Conservation (phyloP, 1,140 invertebrate species). For the Pseudomyrmex sp. region DNA sequence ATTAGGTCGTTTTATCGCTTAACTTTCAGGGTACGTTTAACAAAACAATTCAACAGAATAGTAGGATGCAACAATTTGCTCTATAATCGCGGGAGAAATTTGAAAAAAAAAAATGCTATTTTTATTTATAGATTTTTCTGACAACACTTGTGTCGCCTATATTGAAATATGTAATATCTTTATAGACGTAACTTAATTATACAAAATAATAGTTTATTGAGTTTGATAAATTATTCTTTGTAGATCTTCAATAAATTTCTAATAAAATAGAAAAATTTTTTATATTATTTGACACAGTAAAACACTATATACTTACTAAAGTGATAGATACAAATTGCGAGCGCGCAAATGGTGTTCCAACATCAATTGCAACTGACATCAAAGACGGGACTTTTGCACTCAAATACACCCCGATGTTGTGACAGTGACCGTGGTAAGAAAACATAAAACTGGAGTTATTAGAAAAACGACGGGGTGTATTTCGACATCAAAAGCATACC, state of each 20-base stretch:
- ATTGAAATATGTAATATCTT: too few species aligned
- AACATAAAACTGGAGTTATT: constrained; percentile 41
- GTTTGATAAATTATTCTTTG: too few species aligned
- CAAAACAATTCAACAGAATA: neutral
- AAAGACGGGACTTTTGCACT: constrained; percentile 41
- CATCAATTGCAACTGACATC: constrained; percentile 16
- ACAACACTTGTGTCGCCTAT: too few species aligned
- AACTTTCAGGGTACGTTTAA: neutral
- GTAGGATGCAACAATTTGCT: neutral
- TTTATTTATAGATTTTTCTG: too few species aligned
- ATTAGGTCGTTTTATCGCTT: neutral
- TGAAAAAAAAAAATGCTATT: too few species aligned
- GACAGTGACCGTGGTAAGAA: constrained; percentile 9
- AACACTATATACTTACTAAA: neutral
- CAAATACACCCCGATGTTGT: constrained; percentile 22
- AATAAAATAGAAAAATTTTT: neutral
- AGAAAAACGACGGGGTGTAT: constrained; percentile 38
- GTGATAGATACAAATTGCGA: neutral
- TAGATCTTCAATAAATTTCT: neutral
- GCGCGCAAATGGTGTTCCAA: neutral
- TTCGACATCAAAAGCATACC: constrained; percentile 65
- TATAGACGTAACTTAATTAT: too few species aligned
- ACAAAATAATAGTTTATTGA: too few species aligned
- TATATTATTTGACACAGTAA: neutral
- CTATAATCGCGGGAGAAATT: too few species aligned